Evolutionary conservation across 1,140 invertebrate genomes (phyloP).

Genomic region (Belonocnema kinseyi): DNA sequence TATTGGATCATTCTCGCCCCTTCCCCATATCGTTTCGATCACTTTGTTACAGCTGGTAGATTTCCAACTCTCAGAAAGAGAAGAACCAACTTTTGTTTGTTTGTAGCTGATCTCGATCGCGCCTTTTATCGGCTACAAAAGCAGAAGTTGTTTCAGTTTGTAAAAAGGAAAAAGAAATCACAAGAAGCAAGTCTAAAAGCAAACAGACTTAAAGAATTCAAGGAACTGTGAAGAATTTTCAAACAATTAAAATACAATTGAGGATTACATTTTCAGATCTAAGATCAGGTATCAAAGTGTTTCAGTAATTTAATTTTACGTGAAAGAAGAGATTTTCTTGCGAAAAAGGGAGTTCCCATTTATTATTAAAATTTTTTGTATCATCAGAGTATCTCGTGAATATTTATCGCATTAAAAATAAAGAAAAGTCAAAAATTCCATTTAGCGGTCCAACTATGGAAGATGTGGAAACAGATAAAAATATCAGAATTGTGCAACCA

Average conservation of each 20-base stretch:
- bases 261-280: background rate
- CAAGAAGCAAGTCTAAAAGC: background rate
- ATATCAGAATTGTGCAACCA: too few species aligned
- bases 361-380: too few species aligned
- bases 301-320: too few species aligned
- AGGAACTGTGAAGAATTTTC: background rate
- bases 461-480: too few species aligned
- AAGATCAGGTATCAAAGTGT: too few species aligned
- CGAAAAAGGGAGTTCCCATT: too few species aligned
- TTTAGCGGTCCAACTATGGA: too few species aligned
- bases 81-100: background rate
- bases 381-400: too few species aligned
- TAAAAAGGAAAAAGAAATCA: background rate
- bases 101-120: background rate
- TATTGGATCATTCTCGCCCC: too few species aligned
- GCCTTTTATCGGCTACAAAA: slow-evolving; percentile 2
- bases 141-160: background rate
- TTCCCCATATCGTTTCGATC: background rate
- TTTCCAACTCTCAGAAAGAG: background rate
- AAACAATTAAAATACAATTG: background rate
- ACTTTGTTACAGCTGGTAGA: background rate
- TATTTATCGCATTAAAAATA: too few species aligned
- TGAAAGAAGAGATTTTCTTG: too few species aligned
- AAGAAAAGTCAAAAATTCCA: too few species aligned
- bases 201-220: background rate